Evolutionary conservation across 2,113 vertebrate genomes (phyloP), one percentile per base, ranked within the genome.

Genomic region (Tupaia chinensis): DNA sequence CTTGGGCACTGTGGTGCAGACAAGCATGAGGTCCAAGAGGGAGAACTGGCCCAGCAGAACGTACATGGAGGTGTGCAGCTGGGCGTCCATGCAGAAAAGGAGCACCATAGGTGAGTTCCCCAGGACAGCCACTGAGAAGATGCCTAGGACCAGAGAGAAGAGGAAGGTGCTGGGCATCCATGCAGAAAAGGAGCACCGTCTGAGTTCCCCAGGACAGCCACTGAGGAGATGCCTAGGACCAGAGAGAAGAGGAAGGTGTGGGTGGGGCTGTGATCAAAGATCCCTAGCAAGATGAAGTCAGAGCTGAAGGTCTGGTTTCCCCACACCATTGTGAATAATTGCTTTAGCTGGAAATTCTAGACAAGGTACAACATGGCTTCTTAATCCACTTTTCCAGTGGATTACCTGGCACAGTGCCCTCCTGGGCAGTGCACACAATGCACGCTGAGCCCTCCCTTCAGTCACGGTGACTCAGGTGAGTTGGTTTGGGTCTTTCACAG

Each of bases 201-300:
- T 23, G 3, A 53, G 9, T 94, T 94, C 84, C 20, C 87, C 25
- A 78, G 11, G 54, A 84, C 63, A 20, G 80, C 93, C 63, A 65
- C 12, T 78, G 54, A 7, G 60, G 88, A 76, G 53, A 94, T 78
- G 87, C 54, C 54, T 76, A 92, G 74, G 22, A 92, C 83, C 54
- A 88, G 77, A 69, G 69, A 91, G 25, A 95, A 95, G 7, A 95
- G 44, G 54, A 92, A 88, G 17, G 4, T 88, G 17, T 95, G 69
- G 9, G 8, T 88, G 56, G 78, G 34, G 14, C 84, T 83, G 5
- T 87, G 34, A 54, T 54, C 10, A 2, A 95, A 92, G 53, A 92
- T 82, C 32, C 89, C 61, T 11, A 92, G 29, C 17, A 95, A 29
- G 34, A 88, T 83, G 23, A 83, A 92, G 32, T 60, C 19, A 7